Evolutionary conservation across 2,888 invertebrate genomes (phyloP), one percentile per base, ranked within the genome.

Genomic region (Zhuqinia jingwanae): DNA sequence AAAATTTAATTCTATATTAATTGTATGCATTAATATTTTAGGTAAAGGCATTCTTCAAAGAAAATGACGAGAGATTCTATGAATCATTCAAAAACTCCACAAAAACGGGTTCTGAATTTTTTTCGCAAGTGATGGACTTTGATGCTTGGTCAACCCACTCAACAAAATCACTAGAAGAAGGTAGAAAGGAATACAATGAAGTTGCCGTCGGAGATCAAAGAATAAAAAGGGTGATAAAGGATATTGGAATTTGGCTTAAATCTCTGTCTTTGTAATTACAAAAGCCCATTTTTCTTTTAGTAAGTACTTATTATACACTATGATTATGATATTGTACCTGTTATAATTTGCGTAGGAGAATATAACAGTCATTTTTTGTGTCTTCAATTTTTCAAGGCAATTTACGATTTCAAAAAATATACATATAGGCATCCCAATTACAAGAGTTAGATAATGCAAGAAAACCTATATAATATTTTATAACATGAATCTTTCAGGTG

Each of bases 101-200:
- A 2, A 63, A 25, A 25, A 30, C n/a, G n/a, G n/a, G 63, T 8
- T 6, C 63, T 6, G 30, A 13, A 1, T 63, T 63, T 30, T 63
- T 63, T 63, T 3, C 27, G 1, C 8, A 63, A 22, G 63, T 63
- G 63, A 63, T 63, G 63, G 63, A 63, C 63, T 30, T 63, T 63
- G 30, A 25, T 17, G 63, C 63, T 13, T 63, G 63, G 63, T 27
- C 63, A 15, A 27, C 22, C 11, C 63, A 63, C 13, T 63, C 63
- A 11, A 63, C 27, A 1, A 63, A 30, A 15, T 27, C 11, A 3
- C 17, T 63, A 15, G 63, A 63, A n/a, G 63, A 63, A 2, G 63
- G 63, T 5, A 63, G 63, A n/a, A 25, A 63, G n/a, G 63, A 63
- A 30, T 63, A 63, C 15, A 63, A 15, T 13, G 17, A 27, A n/a